Percentiles rank a stretch among this genome's conserved stretches.
Conservation (phyloP, 2,888 invertebrate genomes). For the Drosophila rellima region DNA sequence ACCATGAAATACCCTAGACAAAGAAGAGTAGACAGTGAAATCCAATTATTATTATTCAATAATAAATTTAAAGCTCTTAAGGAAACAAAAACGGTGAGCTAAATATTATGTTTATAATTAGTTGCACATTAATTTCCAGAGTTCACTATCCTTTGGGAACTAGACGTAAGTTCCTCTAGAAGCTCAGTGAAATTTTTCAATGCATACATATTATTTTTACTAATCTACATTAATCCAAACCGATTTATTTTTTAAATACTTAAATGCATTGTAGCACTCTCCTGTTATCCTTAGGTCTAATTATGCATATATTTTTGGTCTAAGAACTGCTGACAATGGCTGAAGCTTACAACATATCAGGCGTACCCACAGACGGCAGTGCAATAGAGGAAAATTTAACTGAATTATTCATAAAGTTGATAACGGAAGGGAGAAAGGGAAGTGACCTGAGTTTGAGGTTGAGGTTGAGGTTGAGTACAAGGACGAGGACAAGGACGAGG, state of each 20-base stretch:
- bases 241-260: not conserved
- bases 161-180: too few relatives aligned
- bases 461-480: not conserved
- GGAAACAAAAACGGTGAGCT: too few relatives aligned
- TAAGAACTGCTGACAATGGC: slow-evolving; percentile 12
- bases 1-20: too few relatives aligned
- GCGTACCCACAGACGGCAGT: slow-evolving; percentile 10
- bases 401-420: slow-evolving; percentile 79
- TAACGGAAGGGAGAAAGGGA: slow-evolving; percentile 17
- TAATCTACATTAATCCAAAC: not conserved
- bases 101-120: too few relatives aligned
- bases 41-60: too few relatives aligned
- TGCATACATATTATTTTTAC: too few relatives aligned
- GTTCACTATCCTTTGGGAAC: too few relatives aligned
- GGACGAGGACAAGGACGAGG: not conserved
- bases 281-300: not conserved
- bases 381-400: slow-evolving; percentile 48
- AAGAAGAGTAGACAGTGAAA: too few relatives aligned
- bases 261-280: not conserved
- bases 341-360: slow-evolving; percentile 15
- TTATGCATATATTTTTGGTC: slow-evolving; percentile 3
- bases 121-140: too few relatives aligned
- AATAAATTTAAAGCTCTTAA: too few relatives aligned
- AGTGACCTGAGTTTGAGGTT: not conserved
- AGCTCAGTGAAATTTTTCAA: too few relatives aligned